A percentile compares a stretch with the other conserved stretches of the same genome.
Conservation (phyloP, 2,888 invertebrate genomes). For the Coleophora flavipennella region DNA sequence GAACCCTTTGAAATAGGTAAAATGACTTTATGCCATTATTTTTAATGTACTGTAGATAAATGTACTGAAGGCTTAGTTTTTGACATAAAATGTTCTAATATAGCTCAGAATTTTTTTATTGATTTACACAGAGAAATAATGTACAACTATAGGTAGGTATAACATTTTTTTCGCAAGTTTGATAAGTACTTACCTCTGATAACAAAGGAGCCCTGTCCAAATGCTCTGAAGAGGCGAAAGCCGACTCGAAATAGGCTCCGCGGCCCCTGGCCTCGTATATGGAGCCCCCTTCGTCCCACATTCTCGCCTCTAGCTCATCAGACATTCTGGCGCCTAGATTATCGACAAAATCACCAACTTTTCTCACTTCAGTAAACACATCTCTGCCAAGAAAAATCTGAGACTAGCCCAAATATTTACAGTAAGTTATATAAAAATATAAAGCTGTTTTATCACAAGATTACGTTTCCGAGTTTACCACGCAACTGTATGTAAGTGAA, state of each 20-base stretch:
- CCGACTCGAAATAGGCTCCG: conserved; percentile 53
- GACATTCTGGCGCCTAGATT: conserved; percentile 62
- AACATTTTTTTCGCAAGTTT: too few species aligned
- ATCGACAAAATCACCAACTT: conserved; percentile 18
- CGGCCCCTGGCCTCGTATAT: conserved; percentile 49
- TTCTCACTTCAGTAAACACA: conserved; percentile 25
- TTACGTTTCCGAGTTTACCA: conserved; percentile 10
- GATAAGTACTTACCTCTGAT: conserved; percentile 49
- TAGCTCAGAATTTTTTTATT: too few species aligned
- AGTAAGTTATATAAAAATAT: background rate
- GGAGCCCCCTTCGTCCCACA: conserved; percentile 62
- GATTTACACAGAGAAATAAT: too few species aligned
- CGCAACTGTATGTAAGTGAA: conserved; percentile 6
- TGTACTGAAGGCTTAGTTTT: too few species aligned
- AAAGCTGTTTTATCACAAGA: conserved; percentile 7
- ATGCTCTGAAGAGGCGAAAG: conserved; percentile 61
- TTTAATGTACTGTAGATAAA: too few species aligned
- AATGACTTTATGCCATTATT: too few species aligned
- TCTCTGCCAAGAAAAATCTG: conserved; percentile 9
- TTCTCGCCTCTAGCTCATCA: conserved; percentile 64
- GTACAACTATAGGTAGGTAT: too few species aligned
- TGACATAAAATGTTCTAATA: too few species aligned
- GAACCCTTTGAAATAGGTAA: too few species aligned
- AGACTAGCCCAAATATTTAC: background rate
- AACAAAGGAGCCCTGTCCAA: conserved; percentile 60